Percentiles rank a stretch among this genome's conserved stretches.
Evolutionary conservation across 2,888 invertebrate genomes (phyloP).

Genomic region (Cryptocephalus moraei): DNA sequence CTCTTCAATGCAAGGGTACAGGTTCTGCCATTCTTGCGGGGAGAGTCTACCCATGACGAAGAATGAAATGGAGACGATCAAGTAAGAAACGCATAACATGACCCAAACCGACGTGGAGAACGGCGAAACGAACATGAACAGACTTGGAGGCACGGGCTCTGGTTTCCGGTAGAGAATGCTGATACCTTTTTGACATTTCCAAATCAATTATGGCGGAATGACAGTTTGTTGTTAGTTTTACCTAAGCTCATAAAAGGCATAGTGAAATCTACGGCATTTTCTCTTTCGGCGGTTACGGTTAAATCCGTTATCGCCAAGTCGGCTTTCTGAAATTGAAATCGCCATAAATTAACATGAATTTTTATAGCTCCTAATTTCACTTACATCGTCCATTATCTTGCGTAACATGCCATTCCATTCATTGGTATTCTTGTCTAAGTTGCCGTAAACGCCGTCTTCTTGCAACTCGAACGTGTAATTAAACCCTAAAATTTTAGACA

Average conservation of each 20-base stretch:
- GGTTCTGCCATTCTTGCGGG: constrained; percentile 83
- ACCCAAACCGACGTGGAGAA: constrained; percentile 75
- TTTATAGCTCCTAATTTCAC: neutral
- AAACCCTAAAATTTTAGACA: constrained; percentile 68
- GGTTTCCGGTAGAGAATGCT: constrained; percentile 85
- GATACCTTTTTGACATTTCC: constrained; percentile 49
- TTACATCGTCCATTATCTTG: constrained; percentile 41
- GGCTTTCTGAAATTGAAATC: constrained; percentile 50
- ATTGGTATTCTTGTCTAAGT: constrained; percentile 44
- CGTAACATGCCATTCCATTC: constrained; percentile 70
- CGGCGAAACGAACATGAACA: constrained; percentile 88
- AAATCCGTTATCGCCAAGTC: constrained; percentile 90
- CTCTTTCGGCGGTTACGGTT: constrained; percentile 78
- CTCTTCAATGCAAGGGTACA: constrained; percentile 75
- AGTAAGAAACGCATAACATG: constrained; percentile 70
- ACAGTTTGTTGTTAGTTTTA: constrained; percentile 22
- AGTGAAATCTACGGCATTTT: constrained; percentile 86
- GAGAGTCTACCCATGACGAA: constrained; percentile 72
- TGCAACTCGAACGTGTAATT: constrained; percentile 74
- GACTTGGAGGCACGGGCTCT: constrained; percentile 70
- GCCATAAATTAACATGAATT: neutral
- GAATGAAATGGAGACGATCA: constrained; percentile 67
- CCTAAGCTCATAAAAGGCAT: constrained; percentile 91
- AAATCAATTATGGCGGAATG: neutral
- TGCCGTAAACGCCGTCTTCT: constrained; percentile 66